Evolutionary conservation across 2,888 invertebrate genomes (phyloP).

Genomic region (Tiphia femorata): DNA sequence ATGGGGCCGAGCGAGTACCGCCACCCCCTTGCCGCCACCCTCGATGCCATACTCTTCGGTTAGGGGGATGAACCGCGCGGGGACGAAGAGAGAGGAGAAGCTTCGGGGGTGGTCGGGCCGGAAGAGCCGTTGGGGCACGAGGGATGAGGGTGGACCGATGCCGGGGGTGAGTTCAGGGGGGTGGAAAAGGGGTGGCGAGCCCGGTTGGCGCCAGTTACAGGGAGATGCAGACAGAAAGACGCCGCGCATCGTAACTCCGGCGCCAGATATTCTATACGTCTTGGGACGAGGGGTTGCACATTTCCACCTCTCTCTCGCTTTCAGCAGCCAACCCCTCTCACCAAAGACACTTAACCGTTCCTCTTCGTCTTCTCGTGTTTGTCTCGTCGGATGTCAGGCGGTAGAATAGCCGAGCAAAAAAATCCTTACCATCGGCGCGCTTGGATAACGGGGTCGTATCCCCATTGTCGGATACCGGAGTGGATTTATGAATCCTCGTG

Average conservation of each 20-base stretch:
- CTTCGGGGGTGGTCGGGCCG: neutral
- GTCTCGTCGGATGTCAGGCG: neutral
- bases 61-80: neutral
- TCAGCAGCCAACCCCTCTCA: neutral
- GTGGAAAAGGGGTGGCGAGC: constrained; percentile 18
- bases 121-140: constrained; percentile 5
- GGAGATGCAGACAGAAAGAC: constrained; percentile 54
- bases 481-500: no score
- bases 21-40: no score
- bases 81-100: neutral
- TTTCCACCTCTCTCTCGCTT: neutral
- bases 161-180: neutral
- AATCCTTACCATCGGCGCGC: no score
- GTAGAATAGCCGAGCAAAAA: neutral
- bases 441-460: no score
- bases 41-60: neutral
- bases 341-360: neutral
- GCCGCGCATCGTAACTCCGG: constrained; percentile 50
- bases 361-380: neutral
- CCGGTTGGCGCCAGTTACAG: constrained; percentile 57
- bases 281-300: no score
- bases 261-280: constrained; percentile 47
- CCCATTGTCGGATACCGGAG: no score
- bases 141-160: no score
- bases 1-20: neutral